Evolutionary conservation across 2,113 vertebrate genomes (phyloP), one percentile per base, ranked within the genome.

Genomic region (Odocoileus hemionus): DNA sequence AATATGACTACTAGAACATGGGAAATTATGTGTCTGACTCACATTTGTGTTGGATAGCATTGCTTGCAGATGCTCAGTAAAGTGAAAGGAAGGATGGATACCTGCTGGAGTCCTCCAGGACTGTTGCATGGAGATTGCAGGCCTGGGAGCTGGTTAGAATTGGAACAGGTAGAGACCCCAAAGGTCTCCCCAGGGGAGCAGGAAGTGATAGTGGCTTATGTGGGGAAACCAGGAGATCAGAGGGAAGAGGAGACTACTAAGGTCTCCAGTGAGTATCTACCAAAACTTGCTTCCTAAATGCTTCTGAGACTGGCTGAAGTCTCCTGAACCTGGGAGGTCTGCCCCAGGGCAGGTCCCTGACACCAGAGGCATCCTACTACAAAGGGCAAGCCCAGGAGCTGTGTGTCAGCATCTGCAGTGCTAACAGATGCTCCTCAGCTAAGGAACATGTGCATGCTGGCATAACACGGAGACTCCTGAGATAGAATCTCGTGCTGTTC

Each of bases 401-500:
- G n/a, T 16, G 7, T 92, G 54, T 64, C 43, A 76, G 14, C 5
- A 7, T 93, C 45, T 67, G 67, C 13, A 54, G 39, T 7, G 33
- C 67, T 89, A 21, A 54, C 6, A 43, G 57, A 47, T 74, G 95
- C 92, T 12, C 58, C 13, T 80, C 67, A 23, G 11, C 82, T 70
- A 86, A 55, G 61, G 33, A 61, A 61, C 1, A 5, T 54, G 58
- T 76, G 19, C 76, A 85, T 2, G 16, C 67, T 76, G 84, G 92
- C 80, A 57, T 70, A 36, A 94, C 64, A 87, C 19, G 30, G 33
- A 87, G 39, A 25, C 36, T 79, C 21, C 58, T 12, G 16, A 94
- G 95, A 96, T 95, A 87, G 60, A 25, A 91, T 95, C 93, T 95
- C 14, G 47, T 80, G n/a, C 36, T 85, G 6, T 10, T n/a, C 79